A percentile compares a stretch with the other conserved stretches of the same genome.
These are phyloP conservation scores for Psilopogon haemacephalus DNA, from an alignment of 2,113 vertebrate species.

Conservation along the genomic window DNA sequence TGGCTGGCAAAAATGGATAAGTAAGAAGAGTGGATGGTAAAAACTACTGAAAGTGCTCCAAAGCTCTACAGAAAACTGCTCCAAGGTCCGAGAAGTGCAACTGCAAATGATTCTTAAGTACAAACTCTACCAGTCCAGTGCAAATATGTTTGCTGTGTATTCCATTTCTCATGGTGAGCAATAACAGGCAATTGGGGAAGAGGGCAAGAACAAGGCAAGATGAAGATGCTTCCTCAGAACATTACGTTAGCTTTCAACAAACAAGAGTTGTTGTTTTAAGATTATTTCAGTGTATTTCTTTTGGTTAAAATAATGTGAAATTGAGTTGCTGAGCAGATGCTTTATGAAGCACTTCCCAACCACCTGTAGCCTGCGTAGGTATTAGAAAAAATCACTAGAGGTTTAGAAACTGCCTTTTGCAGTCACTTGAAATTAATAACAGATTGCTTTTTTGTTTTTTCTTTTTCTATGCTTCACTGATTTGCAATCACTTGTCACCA, in stretches of 20 bases:
- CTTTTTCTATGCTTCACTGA: not conserved
- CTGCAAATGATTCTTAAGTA: not conserved
- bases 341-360: not conserved
- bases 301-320: not conserved
- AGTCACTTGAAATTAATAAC: constrained; percentile 14
- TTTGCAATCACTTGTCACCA: constrained; percentile 33
- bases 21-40: not conserved
- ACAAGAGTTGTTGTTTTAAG: not conserved
- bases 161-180: not conserved
- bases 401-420: not conserved
- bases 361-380: not conserved
- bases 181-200: accelerated
- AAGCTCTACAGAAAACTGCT: not conserved
- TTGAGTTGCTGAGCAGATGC: not conserved
- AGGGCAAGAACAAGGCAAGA: not conserved
- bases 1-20: not conserved
- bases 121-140: not conserved
- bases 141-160: not conserved
- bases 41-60: not conserved
- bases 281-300: not conserved
- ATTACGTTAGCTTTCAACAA: not conserved
- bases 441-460: not conserved
- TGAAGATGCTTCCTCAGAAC: not conserved
- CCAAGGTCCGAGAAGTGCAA: not conserved
- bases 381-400: constrained; percentile 8